Percentiles rank a stretch among this genome's conserved stretches.
Conservation (phyloP, 2,797 vertebrate genomes). For the Oryzias dopingdopingensis region DNA sequence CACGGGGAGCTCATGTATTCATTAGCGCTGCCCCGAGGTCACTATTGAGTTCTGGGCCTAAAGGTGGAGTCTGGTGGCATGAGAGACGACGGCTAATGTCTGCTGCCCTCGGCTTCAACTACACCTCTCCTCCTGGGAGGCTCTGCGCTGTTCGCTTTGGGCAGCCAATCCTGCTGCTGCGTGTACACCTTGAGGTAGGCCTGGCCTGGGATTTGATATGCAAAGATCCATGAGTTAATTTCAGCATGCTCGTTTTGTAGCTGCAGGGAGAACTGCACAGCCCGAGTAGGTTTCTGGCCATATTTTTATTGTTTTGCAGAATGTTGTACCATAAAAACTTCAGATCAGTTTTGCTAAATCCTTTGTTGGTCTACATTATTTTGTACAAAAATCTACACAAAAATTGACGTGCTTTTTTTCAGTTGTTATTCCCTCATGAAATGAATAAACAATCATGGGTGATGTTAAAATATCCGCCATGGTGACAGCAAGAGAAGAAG, state of each 20-base stretch:
- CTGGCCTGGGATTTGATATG: conserved; percentile 48
- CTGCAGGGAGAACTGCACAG: conserved; percentile 19
- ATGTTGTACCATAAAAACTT: conserved; percentile 10
- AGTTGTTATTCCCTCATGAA: not conserved
- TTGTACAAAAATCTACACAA: not conserved
- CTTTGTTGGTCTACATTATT: not conserved
- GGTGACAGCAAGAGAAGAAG: conserved; percentile 50
- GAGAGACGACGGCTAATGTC: conserved; percentile 46
- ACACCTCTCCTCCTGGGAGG: conserved; percentile 49
- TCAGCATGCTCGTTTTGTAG: conserved; percentile 49
- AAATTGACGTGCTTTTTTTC: not conserved
- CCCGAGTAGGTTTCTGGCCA: not conserved
- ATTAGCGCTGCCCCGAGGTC: conserved; percentile 58
- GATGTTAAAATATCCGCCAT: conserved; percentile 13
- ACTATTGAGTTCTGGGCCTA: conserved; percentile 52
- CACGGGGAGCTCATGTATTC: conserved; percentile 60
- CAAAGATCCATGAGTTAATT: conserved; percentile 46
- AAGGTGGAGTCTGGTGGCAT: conserved; percentile 42
- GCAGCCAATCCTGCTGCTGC: conserved; percentile 57
- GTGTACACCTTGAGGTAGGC: conserved; percentile 32
- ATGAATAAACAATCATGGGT: conserved; percentile 18
- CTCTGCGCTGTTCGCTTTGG: conserved; percentile 33
- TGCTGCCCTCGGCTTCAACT: conserved; percentile 42
- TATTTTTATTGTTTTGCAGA: conserved; percentile 17
- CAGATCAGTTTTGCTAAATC: conserved; percentile 4